Percentiles rank a stretch among this genome's conserved stretches.
Evolutionary conservation across 2,113 vertebrate genomes (phyloP).

Genomic region (Embiotoca jacksoni): DNA sequence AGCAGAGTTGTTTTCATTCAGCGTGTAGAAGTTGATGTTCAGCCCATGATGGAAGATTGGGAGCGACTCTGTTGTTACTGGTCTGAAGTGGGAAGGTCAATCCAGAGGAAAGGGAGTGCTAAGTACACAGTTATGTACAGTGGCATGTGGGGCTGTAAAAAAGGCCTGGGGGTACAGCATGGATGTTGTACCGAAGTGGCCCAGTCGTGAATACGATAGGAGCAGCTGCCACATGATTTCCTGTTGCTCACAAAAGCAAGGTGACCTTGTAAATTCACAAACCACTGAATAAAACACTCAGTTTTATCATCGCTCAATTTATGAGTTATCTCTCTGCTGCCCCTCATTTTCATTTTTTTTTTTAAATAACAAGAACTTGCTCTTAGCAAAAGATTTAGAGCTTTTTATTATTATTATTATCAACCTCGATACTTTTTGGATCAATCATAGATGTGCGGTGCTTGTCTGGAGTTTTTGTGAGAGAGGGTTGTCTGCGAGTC

Average conservation of each 20-base stretch:
- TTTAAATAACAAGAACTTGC: conserved; percentile 39
- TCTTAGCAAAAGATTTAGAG: neutral
- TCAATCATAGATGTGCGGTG: conserved; percentile 32
- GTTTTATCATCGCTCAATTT: conserved; percentile 57
- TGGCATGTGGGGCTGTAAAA: conserved; percentile 39
- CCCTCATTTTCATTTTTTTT: conserved; percentile 59
- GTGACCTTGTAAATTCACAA: conserved; percentile 67
- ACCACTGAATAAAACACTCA: conserved; percentile 50
- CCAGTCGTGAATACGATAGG: conserved; percentile 28
- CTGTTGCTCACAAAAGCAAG: conserved; percentile 54
- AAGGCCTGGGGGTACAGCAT: conserved; percentile 21
- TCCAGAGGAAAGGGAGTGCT: conserved; percentile 3
- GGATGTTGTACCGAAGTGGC: conserved; percentile 36
- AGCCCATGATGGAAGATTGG: conserved; percentile 21
- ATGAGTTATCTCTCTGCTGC: conserved; percentile 48
- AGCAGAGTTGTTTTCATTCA: conserved; percentile 30
- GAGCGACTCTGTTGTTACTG: neutral
- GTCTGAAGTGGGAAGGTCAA: conserved; percentile 49
- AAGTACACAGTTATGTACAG: neutral
- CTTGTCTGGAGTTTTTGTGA: conserved; percentile 7
- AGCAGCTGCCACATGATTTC: conserved; percentile 42
- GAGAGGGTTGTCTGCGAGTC: conserved; percentile 48
- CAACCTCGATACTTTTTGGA: conserved; percentile 10
- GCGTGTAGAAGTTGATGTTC: conserved; percentile 24
- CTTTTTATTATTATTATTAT: conserved; percentile 6